Conservation (phyloP, 2,113 vertebrate species). For the Melierax canorus region DNA sequence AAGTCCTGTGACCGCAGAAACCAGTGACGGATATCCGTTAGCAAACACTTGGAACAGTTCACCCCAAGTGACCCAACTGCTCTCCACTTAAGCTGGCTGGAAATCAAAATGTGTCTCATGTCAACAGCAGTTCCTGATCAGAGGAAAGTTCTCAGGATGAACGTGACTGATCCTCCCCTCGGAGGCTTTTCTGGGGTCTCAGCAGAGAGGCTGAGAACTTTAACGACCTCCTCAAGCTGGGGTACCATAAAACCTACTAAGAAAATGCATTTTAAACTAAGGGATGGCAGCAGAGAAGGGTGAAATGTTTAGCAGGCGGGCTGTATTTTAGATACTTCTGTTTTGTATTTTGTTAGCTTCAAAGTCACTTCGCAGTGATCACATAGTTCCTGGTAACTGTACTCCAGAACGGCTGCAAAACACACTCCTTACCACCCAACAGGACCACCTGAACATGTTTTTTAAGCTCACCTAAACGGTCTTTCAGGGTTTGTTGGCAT, state of each 20-base stretch:
- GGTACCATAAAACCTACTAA: neutral
- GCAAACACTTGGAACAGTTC: neutral
- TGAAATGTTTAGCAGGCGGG: fast-evolving
- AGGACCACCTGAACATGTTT: neutral
- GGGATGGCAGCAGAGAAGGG: neutral
- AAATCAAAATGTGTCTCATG: fast-evolving
- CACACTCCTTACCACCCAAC: neutral
- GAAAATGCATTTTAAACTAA: neutral
- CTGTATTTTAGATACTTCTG: neutral
- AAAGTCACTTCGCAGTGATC: neutral
- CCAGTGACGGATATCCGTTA: neutral
- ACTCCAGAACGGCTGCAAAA: neutral
- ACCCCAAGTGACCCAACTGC: neutral
- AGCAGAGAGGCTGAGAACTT: neutral
- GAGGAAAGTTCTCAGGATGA: neutral
- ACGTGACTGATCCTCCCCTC: neutral
- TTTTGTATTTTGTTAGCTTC: neutral
- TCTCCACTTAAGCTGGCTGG: neutral
- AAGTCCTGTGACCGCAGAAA: neutral
- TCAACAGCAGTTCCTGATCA: neutral
- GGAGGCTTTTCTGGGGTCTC: neutral
- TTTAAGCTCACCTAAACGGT: neutral
- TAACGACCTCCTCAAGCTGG: neutral
- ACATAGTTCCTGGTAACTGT: neutral
- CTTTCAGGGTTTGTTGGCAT: neutral